Evolutionary conservation across 2,113 vertebrate genomes (phyloP), one percentile per base, ranked within the genome.

Genomic region (Nothobranchius furzeri): DNA sequence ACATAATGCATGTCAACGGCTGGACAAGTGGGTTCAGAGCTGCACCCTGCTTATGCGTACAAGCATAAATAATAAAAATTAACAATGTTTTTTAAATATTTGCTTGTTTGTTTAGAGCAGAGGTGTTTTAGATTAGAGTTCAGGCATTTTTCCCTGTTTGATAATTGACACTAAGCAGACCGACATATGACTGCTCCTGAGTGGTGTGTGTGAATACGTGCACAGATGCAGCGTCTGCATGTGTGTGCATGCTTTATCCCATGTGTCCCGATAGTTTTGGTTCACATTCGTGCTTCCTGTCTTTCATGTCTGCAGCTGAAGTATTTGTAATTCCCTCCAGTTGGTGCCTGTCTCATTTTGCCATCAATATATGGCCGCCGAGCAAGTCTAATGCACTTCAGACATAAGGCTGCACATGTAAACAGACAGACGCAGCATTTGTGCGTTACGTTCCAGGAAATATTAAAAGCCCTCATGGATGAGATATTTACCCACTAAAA

Each of bases 101-200:
- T 40, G 9, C 37, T 4, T 40, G 9, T 4, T 40, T 40, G 1
- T 40, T 40, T 37, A 37, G 1, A 37, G 36, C 36, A 37, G 36
- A 7, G 7, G 20, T 20, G 20, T 20, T 20, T 20, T 20, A 20
- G 20, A 20, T 20, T 20, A 20, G 20, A 20, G 20, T 20, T 20
- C 20, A 20, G 20, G 20, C 30, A 3, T 4, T 40, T 6, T 40
- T 40, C 4, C 37, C 12, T 76, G 13, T 0, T 46, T 84, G 56
- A 67, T 79, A 91, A 43, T 77, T 87, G 90, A 93, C 85, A 87
- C 83, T 89, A 45, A 69, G 70, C 88, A 91, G 88, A 85, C 84
- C 76, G 73, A 85, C 82, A 86, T 88, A 84, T 82, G 92, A 91
- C 57, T 73, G 56, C 73, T 81, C 72, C 76, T 73, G 70, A 75